Evolutionary conservation across 2,113 vertebrate genomes (phyloP).

Genomic region (Pygoscelis adeliae): DNA sequence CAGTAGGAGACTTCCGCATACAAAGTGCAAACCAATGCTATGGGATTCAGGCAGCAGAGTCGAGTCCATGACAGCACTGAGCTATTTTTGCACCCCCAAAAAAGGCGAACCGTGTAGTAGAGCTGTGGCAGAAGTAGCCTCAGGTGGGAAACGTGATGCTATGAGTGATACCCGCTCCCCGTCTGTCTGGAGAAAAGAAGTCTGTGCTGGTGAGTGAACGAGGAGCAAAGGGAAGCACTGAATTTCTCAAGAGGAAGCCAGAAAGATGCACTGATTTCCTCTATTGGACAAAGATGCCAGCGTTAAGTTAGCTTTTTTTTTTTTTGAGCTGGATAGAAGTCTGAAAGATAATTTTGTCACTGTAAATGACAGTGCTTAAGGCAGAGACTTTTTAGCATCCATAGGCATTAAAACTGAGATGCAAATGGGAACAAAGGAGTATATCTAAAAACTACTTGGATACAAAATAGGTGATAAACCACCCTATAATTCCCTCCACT

Average conservation of each 20-base stretch:
- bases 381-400: background rate
- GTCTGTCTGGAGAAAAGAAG: background rate
- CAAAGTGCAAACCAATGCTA: rapidly evolving
- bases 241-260: background rate
- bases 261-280: background rate
- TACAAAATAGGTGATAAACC: background rate
- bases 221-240: background rate
- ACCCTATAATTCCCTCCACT: background rate
- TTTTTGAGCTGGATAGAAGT: background rate
- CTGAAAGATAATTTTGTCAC: background rate
- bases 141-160: background rate
- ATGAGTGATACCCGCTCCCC: background rate
- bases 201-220: background rate
- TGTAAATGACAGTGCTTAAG: background rate
- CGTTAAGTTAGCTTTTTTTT: background rate
- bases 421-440: background rate
- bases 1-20: background rate
- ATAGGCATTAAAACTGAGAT: background rate
- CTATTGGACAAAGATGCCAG: background rate
- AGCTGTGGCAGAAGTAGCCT: background rate
- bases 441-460: background rate
- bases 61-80: background rate
- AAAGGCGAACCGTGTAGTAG: rapidly evolving
- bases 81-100: background rate
- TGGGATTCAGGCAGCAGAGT: background rate